Evolutionary conservation across 2,113 vertebrate genomes (phyloP).

Genomic region (Channa argus): DNA sequence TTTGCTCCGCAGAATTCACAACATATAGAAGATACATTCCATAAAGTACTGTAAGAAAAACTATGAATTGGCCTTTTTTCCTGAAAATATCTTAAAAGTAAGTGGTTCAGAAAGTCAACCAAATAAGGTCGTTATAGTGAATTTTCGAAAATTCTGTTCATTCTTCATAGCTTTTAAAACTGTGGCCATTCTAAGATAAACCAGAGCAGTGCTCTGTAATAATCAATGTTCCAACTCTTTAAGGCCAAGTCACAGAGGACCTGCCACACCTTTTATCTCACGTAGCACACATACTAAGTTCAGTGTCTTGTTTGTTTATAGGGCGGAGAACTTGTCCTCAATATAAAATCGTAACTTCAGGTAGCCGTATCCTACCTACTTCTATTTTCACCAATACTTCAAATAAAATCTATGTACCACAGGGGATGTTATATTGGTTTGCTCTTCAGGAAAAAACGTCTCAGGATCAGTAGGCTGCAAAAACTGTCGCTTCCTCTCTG

Average conservation of each 20-base stretch:
- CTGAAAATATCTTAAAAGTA: background rate
- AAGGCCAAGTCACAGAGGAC: conserved; percentile 19
- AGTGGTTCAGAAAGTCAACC: background rate
- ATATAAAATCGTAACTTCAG: conserved; percentile 38
- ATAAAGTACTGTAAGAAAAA: background rate
- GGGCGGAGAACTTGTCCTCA: conserved; percentile 32
- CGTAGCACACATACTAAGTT: conserved; percentile 21
- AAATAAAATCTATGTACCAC: conserved; percentile 54
- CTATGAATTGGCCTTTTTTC: conserved; percentile 8
- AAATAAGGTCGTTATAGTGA: background rate
- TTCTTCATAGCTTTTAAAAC: conserved; percentile 14
- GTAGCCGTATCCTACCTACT: conserved; percentile 51
- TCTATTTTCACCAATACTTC: conserved; percentile 53
- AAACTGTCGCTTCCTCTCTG: conserved; percentile 43
- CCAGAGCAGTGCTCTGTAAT: conserved; percentile 29
- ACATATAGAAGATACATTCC: background rate
- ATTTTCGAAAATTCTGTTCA: background rate
- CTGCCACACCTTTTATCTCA: conserved; percentile 48
- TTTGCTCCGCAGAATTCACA: conserved; percentile 15
- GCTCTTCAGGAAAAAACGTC: conserved; percentile 45
- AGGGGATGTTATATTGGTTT: conserved; percentile 51
- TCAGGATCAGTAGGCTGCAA: conserved; percentile 37
- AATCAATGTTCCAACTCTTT: conserved; percentile 38
- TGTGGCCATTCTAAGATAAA: conserved; percentile 16
- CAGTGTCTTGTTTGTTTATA: conserved; percentile 17